Percentiles rank a stretch among this genome's conserved stretches.
These are phyloP conservation scores for Oreochromis grahami DNA, from an alignment of 2,797 vertebrate species.

Conservation along the genomic window DNA sequence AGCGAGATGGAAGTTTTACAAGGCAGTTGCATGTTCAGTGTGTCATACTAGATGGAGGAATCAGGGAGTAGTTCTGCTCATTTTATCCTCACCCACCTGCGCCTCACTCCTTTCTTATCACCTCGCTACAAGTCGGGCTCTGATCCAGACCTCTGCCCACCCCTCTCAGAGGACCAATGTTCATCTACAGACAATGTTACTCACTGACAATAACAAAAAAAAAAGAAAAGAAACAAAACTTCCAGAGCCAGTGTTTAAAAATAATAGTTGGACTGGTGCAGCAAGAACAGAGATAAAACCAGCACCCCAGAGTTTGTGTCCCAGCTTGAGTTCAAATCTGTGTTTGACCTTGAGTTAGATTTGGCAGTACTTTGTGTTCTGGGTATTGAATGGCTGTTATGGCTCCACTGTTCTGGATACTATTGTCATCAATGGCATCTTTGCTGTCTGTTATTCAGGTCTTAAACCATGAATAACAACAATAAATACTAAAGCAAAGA, in stretches of 20 bases:
- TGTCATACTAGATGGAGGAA: not conserved
- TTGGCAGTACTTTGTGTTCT: slow-evolving; percentile 45
- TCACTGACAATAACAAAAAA: not conserved
- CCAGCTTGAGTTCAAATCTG: slow-evolving; percentile 38
- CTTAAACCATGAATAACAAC: slow-evolving; percentile 28
- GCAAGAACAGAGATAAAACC: slow-evolving; percentile 20
- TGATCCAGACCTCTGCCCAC: not conserved
- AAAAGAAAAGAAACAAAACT: not conserved
- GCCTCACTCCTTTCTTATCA: not conserved
- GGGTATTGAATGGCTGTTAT: slow-evolving; percentile 31
- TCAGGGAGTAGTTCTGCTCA: not conserved
- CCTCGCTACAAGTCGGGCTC: not conserved
- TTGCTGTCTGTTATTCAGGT: not conserved
- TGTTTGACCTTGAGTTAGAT: slow-evolving; percentile 57
- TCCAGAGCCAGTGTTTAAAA: slow-evolving; percentile 5
- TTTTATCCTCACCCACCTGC: not conserved
- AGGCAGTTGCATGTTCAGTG: not conserved
- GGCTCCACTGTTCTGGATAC: slow-evolving; percentile 8
- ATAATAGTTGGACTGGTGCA: not conserved
- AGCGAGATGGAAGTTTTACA: not conserved
- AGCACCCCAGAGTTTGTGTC: slow-evolving; percentile 17
- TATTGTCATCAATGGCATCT: slow-evolving; percentile 7
- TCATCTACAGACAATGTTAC: slow-evolving; percentile 7
- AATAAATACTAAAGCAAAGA: not conserved
- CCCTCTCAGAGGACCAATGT: not conserved